These are phyloP conservation scores for Gallinago jamesoni DNA, from an alignment of 2,113 vertebrate genomes.

Conservation along the genomic window DNA sequence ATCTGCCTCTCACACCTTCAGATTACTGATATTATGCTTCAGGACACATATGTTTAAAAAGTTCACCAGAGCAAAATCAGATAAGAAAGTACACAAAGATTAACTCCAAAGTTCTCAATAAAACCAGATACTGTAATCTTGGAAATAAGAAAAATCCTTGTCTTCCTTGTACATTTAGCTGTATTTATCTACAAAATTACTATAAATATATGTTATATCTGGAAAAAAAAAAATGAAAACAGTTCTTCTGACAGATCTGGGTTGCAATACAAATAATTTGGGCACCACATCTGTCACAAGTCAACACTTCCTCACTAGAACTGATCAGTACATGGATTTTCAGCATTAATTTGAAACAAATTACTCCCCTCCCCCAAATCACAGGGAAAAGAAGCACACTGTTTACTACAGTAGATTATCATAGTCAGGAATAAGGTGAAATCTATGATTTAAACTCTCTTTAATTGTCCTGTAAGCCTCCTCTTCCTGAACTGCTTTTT, in stretches of 20 bases:
- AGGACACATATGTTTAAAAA: slow-evolving; percentile 61
- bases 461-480: background rate
- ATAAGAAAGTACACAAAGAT: slow-evolving; percentile 48
- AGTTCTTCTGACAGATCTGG: background rate
- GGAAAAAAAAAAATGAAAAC: background rate
- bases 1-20: background rate
- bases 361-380: background rate
- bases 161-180: background rate
- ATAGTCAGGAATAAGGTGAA: background rate
- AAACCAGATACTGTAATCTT: slow-evolving; percentile 39
- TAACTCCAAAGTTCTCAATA: slow-evolving; percentile 65
- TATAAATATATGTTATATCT: background rate
- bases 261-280: background rate
- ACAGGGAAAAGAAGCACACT: background rate
- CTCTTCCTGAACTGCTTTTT: background rate
- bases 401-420: background rate
- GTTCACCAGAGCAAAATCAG: slow-evolving; percentile 31
- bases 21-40: slow-evolving; percentile 27
- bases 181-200: slow-evolving; percentile 33
- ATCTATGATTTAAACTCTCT: background rate
- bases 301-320: background rate
- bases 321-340: background rate
- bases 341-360: slow-evolving; percentile 30
- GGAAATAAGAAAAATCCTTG: slow-evolving; percentile 10
- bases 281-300: background rate